Percentiles rank a stretch among this genome's conserved stretches.
Evolutionary conservation across 37 sponge, comb jelly and placozoan genomes (phyloP).

Genomic region (Crambe crambe): DNA sequence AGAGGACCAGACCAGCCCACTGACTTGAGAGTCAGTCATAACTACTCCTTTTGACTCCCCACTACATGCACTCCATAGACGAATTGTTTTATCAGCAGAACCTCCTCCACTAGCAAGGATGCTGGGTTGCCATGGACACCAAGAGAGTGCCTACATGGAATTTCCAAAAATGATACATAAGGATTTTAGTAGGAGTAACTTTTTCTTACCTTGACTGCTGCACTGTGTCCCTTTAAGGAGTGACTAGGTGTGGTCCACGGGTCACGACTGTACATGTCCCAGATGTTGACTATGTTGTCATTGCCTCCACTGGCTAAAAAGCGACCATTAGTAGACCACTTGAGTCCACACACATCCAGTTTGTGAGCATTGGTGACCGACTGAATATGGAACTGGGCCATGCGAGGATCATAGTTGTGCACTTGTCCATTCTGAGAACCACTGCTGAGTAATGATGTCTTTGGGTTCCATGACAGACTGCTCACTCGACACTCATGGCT

Average conservation of each 20-base stretch:
- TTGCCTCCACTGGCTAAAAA: slow-evolving; percentile 91
- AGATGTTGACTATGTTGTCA: slow-evolving; percentile 84
- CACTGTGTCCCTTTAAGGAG: slow-evolving; percentile 74
- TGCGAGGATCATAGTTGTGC: slow-evolving; percentile 81
- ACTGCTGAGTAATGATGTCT: slow-evolving; percentile 57
- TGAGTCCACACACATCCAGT: slow-evolving; percentile 91
- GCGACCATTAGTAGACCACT: slow-evolving; percentile 80
- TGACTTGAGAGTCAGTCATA: slow-evolving; percentile 85
- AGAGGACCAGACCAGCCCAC: slow-evolving; percentile 84
- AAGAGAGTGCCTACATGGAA: slow-evolving; percentile 77
- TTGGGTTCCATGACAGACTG: slow-evolving; percentile 79
- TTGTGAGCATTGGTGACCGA: slow-evolving; percentile 54
- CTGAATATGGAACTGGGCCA: slow-evolving; percentile 34
- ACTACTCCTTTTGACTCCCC: slow-evolving; percentile 45
- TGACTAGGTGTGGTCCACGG: slow-evolving; percentile 57
- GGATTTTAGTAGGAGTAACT: too few species aligned
- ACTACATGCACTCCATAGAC: slow-evolving; percentile 80
- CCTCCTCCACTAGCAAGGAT: slow-evolving; percentile 93
- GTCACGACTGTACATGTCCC: slow-evolving; percentile 62
- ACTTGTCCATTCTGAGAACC: slow-evolving; percentile 78
- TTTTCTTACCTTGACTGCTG: slow-evolving; percentile 90
- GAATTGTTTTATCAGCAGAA: slow-evolving; percentile 73
- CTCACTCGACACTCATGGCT: slow-evolving; percentile 70
- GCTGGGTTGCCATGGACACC: slow-evolving; percentile 90
- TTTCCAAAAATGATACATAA: too few species aligned